Evolutionary conservation across 2,113 vertebrate genomes (phyloP), one percentile per base, ranked within the genome.

Genomic region (Tetraodon nigroviridis): DNA sequence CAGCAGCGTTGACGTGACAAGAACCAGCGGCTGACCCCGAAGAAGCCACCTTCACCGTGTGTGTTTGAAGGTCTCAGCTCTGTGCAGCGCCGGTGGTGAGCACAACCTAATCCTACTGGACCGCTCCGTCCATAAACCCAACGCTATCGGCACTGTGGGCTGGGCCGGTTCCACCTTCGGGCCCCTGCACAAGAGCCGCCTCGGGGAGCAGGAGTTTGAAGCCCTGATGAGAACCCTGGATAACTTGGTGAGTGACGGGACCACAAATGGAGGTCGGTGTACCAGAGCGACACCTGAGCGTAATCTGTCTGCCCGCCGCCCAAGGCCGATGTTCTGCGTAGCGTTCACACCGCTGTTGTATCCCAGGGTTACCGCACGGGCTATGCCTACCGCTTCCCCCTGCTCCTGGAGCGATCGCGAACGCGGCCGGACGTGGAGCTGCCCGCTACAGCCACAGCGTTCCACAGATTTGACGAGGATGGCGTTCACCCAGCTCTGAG

Each of bases 141-240:
- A 89, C 0, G 78, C 91, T 0, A 84, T 89, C 0, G 92, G 95
- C 51, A 93, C 93, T 0, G 93, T 97, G 69, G 93, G 94, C 79
- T 95, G 94, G 91, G 94, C 95, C 0, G 95, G 95, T 49, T 95
- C 92, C 84, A 96, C 94, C 50, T 99, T 99, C 0, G 96, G 96
- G 3, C 95, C 94, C 2, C 90, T 98, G 92, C 92, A 94, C 86
- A 99, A 97, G 88, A 97, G 90, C 67, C 92, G 96, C 7, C 52
- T 94, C 2, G 96, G 97, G 4, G 95, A 98, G 63, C 95, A 98
- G 0, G 96, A 98, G 61, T 98, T 99, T 2, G 97, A 99, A 78
- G 97, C 97, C 5, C 91, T 98, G 24, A 98, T 99, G 97, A 94
- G 97, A 84, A 98, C 96, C 85, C 64, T 99, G 83, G 97, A 98